Conservation (phyloP, 2,797 vertebrate genomes). For the Hippocampus kuda region DNA sequence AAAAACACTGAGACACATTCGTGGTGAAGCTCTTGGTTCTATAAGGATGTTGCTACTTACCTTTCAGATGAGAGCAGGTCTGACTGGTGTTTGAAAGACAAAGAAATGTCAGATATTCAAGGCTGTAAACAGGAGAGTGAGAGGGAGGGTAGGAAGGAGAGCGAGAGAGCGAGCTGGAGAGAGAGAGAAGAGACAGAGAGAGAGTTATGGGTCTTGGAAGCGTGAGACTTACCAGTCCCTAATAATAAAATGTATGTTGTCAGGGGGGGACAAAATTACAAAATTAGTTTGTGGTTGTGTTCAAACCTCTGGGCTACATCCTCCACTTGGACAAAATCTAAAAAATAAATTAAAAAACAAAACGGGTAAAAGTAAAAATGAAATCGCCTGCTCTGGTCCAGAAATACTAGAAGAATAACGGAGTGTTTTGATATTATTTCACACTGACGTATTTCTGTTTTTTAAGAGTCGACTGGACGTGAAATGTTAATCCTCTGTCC, state of each 20-base stretch:
- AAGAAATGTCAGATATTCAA: slow-evolving; percentile 54
- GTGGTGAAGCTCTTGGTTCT: background rate
- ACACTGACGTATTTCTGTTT: background rate
- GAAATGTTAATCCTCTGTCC: background rate
- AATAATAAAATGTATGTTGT: background rate
- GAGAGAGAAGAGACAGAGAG: background rate
- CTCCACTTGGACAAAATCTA: slow-evolving; percentile 1
- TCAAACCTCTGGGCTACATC: background rate
- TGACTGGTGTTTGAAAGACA: slow-evolving; percentile 35
- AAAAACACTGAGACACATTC: background rate
- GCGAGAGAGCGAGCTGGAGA: slow-evolving; percentile 2
- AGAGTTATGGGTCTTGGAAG: background rate
- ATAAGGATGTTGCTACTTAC: slow-evolving; percentile 46
- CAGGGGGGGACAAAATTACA: background rate
- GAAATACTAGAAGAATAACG: background rate
- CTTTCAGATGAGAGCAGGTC: slow-evolving; percentile 42
- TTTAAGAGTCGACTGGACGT: background rate
- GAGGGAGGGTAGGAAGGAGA: background rate
- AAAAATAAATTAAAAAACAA: background rate
- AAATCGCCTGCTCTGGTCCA: too few species aligned
- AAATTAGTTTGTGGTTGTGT: background rate
- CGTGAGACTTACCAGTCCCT: background rate
- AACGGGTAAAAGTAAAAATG: background rate
- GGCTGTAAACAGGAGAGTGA: slow-evolving; percentile 32
- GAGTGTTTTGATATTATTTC: background rate